Percentiles rank a stretch among this genome's conserved stretches.
Conservation (phyloP, 2,113 vertebrate species). For the Pseudolaguvia tuberculata region DNA sequence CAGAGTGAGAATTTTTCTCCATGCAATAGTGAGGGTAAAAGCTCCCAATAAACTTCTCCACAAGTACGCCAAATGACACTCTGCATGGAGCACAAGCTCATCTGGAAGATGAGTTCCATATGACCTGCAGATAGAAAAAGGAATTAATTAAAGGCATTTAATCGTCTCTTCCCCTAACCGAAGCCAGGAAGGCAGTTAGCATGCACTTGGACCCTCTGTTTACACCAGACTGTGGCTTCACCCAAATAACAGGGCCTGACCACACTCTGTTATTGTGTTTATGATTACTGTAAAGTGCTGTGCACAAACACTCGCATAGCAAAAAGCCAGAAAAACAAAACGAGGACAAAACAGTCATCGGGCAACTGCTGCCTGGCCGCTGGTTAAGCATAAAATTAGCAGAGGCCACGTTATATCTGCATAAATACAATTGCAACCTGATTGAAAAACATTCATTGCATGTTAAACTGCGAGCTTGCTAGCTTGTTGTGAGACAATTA, state of each 20-base stretch:
- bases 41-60: constrained; percentile 45
- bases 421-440: neutral
- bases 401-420: constrained; percentile 17
- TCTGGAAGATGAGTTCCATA: constrained; percentile 52
- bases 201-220: constrained; percentile 41
- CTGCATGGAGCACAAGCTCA: constrained; percentile 18
- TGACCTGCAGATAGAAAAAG: constrained; percentile 39
- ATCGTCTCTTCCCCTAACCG: constrained; percentile 41
- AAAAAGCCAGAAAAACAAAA: constrained; percentile 30
- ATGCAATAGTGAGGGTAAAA: constrained; percentile 34
- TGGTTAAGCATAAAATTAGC: constrained; percentile 23
- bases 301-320: constrained; percentile 23
- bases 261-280: constrained; percentile 40
- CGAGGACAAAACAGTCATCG: constrained; percentile 18
- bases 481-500: neutral
- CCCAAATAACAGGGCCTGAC: constrained; percentile 32
- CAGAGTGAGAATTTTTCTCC: constrained; percentile 27
- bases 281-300: constrained; percentile 43
- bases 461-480: neutral
- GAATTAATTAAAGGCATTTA: constrained; percentile 43
- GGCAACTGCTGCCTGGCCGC: neutral
- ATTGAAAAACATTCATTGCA: constrained; percentile 22
- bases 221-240: constrained; percentile 42
- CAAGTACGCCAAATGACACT: constrained; percentile 46
- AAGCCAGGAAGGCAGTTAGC: constrained; percentile 27